Evolutionary conservation across 2,888 invertebrate species (phyloP).

Genomic region (Andrena fulva): DNA sequence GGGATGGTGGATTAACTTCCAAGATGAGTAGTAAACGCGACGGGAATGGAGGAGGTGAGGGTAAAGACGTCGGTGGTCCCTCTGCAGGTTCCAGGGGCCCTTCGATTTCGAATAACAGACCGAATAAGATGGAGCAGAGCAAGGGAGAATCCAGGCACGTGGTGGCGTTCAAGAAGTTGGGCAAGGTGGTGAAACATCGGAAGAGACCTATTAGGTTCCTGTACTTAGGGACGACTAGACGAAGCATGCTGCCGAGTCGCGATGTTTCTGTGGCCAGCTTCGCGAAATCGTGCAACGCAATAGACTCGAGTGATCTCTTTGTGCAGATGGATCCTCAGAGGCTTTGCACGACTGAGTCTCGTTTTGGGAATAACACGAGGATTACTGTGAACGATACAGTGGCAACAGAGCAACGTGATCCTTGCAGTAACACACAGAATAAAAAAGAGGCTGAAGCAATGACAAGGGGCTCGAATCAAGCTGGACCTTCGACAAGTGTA

Average conservation of each 20-base stretch:
- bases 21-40: not conserved
- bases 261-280: not conserved
- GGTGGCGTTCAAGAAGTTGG: constrained; percentile 57
- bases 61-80: too few species aligned
- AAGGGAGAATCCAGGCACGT: too few species aligned
- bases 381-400: constrained; percentile 21
- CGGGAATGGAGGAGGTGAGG: not conserved
- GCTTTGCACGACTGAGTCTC: not conserved
- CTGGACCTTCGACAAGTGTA: not conserved
- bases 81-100: not conserved
- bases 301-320: not conserved
- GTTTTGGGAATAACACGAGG: not conserved
- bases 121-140: not conserved
- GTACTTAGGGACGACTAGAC: constrained; percentile 28
- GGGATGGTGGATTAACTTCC: not conserved
- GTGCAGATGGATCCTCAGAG: not conserved
- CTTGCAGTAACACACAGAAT: too few species aligned
- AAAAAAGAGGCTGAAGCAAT: not conserved
- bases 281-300: not conserved
- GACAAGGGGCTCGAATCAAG: not conserved
- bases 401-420: too few species aligned
- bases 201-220: constrained; percentile 34
- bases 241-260: not conserved
- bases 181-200: constrained; percentile 30
- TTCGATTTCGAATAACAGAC: not conserved